phyloP scores from a whole-genome alignment of 2,888 invertebrate species.

The Drosophila yooni region DNA sequence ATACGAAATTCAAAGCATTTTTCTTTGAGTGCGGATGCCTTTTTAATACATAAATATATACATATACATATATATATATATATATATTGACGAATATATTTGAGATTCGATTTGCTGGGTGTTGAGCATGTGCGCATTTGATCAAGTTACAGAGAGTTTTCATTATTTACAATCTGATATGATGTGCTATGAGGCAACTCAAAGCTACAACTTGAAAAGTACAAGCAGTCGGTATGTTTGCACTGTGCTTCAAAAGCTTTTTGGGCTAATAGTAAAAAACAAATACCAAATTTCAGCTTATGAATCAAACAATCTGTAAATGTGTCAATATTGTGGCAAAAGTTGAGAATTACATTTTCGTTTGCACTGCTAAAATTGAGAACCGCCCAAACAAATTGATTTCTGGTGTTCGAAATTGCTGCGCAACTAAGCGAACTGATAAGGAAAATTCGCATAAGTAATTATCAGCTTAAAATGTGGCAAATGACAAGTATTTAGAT shows the following conservation, averaged over 20 bases:
- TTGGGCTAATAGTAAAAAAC: conserved; percentile 35
- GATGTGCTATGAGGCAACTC: conserved; percentile 25
- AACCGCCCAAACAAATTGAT: conserved; percentile 48
- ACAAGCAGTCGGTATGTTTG: conserved; percentile 50
- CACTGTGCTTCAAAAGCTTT: conserved; percentile 52
- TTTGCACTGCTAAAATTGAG: conserved; percentile 19
- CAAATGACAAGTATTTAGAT: conserved; percentile 56
- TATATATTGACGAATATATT: conserved; percentile 16
- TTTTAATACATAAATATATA: conserved; percentile 17
- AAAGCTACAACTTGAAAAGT: conserved; percentile 44
- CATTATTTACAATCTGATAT: conserved; percentile 53
- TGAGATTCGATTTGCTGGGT: conserved; percentile 55
- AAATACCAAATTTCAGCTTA: conserved; percentile 17
- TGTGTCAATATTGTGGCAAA: conserved; percentile 59
- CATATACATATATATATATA: neutral
- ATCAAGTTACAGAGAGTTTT: conserved; percentile 44
- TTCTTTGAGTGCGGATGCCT: neutral
- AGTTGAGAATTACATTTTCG: conserved; percentile 26
- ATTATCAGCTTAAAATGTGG: conserved; percentile 43
- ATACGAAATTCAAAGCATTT: neutral
- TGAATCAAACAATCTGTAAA: conserved; percentile 31
- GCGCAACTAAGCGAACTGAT: conserved; percentile 29
- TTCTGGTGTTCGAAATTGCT: conserved; percentile 22
- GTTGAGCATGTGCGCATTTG: conserved; percentile 41
- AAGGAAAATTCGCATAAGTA: conserved; percentile 48